Evolutionary conservation across 2,797 vertebrate species (phyloP), one percentile per base, ranked within the genome.

Genomic region (Phalanger gymnotis): DNA sequence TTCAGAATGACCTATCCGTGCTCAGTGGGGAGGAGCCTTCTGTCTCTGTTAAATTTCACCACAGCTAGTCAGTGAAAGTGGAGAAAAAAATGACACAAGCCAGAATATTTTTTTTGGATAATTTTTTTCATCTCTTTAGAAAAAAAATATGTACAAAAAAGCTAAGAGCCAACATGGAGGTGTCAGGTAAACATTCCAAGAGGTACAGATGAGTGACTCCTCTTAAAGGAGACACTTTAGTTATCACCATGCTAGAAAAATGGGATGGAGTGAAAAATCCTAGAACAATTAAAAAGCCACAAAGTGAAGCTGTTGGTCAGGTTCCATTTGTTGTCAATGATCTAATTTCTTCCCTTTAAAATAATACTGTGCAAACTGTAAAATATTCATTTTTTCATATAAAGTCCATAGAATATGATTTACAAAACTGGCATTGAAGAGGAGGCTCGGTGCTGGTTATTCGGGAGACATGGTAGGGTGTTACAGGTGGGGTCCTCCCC

Each of bases 91-190:
- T 89, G 92, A 98, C 97, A 98, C 19, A 97, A 94, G 97, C 93
- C 96, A 96, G 90, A 53, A 94, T 94, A 93, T 12, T 91, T 96
- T 96, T 98, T 98, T 96, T 95, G 94, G 92, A n/a, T 97, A 97
- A 97, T 92, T 58, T 98, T 96, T 98, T 97, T 96, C 93, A 98
- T 98, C 97, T 98, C 96, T 98, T 99, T 98, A 98, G 97, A 98
- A 98, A 99, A 98, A 98, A 98, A 99, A 98, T 92, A 98, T 98
- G 98, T 98, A 98, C 97, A 98, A 99, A 98, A 98, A 98, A 98
- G 96, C 97, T 97, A 98, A 98, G 94, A 98, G 97, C 94, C 97
- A 98, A 98, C 92, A 97, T 96, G 98, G 95, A 98, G 98, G 95
- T 97, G 97, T 98, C 97, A 98, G 98, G 98, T 98, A 98, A 98